These are phyloP conservation scores for Xerus inauris DNA, from an alignment of 2,113 vertebrate genomes.

Conservation along the genomic window DNA sequence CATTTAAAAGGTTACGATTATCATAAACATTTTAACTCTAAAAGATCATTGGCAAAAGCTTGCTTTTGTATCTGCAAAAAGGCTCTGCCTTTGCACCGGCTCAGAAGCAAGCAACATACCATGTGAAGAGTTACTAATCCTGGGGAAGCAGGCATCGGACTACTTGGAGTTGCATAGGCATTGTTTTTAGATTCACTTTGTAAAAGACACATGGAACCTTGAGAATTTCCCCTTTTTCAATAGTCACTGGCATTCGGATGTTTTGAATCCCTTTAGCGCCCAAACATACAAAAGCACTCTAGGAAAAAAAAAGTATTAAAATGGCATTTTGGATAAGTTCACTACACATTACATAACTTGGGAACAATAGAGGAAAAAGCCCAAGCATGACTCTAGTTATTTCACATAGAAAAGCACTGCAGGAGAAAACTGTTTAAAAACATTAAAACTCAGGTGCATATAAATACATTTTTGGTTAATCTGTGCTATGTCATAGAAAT, in stretches of 20 bases:
- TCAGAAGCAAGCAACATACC: constrained; percentile 36
- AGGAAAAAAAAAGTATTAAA: constrained; percentile 65
- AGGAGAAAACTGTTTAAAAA: constrained; percentile 82
- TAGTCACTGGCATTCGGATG: constrained; percentile 71
- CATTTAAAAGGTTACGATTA: constrained; percentile 80
- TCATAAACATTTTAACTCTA: constrained; percentile 73
- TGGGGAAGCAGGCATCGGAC: constrained; percentile 68
- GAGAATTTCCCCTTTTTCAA: constrained; percentile 64
- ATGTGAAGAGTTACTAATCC: constrained; percentile 50
- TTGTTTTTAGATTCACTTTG: constrained; percentile 72
- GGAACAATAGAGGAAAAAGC: constrained; percentile 72
- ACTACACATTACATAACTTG: constrained; percentile 47
- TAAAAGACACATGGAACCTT: constrained; percentile 67
- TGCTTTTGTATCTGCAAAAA: constrained; percentile 52
- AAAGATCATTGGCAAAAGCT: constrained; percentile 68
- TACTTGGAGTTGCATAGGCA: constrained; percentile 75
- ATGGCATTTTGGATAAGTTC: constrained; percentile 55
- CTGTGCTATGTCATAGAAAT: constrained; percentile 76
- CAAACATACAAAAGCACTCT: constrained; percentile 69
- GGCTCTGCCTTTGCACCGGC: constrained; percentile 39
- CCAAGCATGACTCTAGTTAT: constrained; percentile 56
- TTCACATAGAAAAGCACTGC: constrained; percentile 72
- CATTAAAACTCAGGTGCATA: constrained; percentile 80
- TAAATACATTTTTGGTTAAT: constrained; percentile 80
- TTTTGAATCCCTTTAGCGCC: constrained; percentile 66